Evolutionary conservation across 1,140 invertebrate species (phyloP).

Genomic region (Idris sp.): DNA sequence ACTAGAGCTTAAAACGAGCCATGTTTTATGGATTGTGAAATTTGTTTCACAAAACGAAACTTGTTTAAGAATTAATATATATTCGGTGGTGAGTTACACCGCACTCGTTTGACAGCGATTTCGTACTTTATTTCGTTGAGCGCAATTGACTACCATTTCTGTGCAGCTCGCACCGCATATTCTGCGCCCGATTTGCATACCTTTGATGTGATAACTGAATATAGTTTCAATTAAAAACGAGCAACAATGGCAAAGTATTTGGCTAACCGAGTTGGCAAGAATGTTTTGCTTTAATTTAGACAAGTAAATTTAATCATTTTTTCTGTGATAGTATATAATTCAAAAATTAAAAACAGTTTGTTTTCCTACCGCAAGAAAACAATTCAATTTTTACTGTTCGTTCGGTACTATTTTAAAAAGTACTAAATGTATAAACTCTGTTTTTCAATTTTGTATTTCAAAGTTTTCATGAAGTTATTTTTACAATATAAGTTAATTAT

Average conservation of each 20-base stretch:
- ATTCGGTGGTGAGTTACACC: slow-evolving; percentile 14
- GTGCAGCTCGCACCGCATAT: slow-evolving; percentile 22
- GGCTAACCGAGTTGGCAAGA: slow-evolving; percentile 2
- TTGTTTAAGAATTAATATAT: slow-evolving; percentile 39
- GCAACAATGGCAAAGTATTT: slow-evolving; percentile 20
- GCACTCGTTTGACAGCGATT: slow-evolving; percentile 20
- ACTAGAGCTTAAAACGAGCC: slow-evolving; percentile 11
- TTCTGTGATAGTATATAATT: too few relatives aligned
- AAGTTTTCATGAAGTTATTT: too few relatives aligned
- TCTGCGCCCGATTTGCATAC: slow-evolving; percentile 47
- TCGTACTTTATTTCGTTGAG: slow-evolving; percentile 18
- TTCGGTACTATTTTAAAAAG: too few relatives aligned
- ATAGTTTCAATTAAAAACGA: slow-evolving; percentile 52
- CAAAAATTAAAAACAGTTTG: too few relatives aligned
- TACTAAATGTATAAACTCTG: too few relatives aligned
- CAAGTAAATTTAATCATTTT: neutral
- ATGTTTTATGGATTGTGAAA: slow-evolving; percentile 36
- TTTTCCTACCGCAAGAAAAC: too few relatives aligned
- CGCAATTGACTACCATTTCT: slow-evolving; percentile 47
- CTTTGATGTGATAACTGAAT: slow-evolving; percentile 50
- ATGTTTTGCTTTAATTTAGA: slow-evolving; percentile 10
- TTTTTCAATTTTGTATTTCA: too few relatives aligned
- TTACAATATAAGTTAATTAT: too few relatives aligned
- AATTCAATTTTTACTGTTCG: too few relatives aligned
- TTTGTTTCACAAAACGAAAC: neutral